phyloP scores from a whole-genome alignment of 2,888 invertebrate species.

The Fabriciana adippe region DNA sequence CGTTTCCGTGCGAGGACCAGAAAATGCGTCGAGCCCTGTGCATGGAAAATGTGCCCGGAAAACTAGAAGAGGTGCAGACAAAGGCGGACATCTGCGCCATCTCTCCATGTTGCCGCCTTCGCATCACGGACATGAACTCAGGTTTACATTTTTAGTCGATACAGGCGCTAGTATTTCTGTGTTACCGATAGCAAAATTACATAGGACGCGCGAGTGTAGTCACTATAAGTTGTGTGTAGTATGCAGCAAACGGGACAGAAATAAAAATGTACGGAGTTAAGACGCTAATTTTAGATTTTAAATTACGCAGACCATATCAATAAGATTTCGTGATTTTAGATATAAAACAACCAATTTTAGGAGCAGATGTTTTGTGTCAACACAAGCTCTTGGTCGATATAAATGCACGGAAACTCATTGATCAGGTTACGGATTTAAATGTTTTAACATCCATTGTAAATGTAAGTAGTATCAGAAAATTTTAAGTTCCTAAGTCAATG shows the following conservation, averaged over 20 bases:
- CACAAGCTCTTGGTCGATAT: conserved; percentile 33
- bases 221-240: conserved; percentile 28
- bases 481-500: no score
- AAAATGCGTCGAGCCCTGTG: conserved; percentile 10
- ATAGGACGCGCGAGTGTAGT: no score
- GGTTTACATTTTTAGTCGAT: no score
- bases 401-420: conserved; percentile 24
- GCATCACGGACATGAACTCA: no score
- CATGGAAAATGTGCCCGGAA: conserved; percentile 13
- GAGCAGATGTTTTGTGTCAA: conserved; percentile 34
- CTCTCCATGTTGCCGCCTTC: no score
- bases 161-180: no score
- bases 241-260: conserved; percentile 34
- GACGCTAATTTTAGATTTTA: conserved; percentile 28
- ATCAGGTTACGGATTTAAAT: conserved; percentile 24
- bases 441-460: no score
- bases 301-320: conserved; percentile 26
- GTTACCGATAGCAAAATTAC: no score
- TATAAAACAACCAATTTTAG: conserved; percentile 33
- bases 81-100: conserved; percentile 6
- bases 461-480: conserved; percentile 5
- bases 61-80: conserved; percentile 15
- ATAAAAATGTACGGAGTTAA: conserved; percentile 35
- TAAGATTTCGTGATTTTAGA: conserved; percentile 32
- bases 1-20: not conserved